These are phyloP conservation scores for Pachycephala philippinensis DNA, from an alignment of 2,113 vertebrate species.

Conservation along the genomic window DNA sequence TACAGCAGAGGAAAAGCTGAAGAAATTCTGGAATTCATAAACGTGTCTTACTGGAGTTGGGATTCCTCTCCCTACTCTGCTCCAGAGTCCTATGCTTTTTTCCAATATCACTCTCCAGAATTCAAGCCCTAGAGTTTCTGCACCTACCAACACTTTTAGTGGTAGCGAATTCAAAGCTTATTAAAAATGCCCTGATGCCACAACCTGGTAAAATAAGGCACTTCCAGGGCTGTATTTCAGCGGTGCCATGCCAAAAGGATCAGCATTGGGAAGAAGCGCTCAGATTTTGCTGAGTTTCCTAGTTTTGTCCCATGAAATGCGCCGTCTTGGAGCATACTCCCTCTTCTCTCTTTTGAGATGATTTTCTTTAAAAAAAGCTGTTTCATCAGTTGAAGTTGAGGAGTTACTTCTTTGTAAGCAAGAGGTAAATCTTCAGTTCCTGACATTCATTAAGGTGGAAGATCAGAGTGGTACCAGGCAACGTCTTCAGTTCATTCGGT, in stretches of 20 bases:
- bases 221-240: slow-evolving; percentile 65
- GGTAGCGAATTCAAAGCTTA: slow-evolving; percentile 42
- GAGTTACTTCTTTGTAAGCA: not conserved
- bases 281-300: slow-evolving; percentile 6
- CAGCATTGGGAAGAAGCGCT: not conserved
- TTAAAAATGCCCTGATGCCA: slow-evolving; percentile 53
- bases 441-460: slow-evolving; percentile 15
- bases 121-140: not conserved
- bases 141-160: slow-evolving; percentile 43
- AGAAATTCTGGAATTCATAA: slow-evolving; percentile 7
- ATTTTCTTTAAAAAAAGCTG: slow-evolving; percentile 26
- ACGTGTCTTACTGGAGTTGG: not conserved
- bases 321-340: not conserved
- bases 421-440: slow-evolving; percentile 31
- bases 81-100: not conserved
- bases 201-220: slow-evolving; percentile 71
- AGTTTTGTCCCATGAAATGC: slow-evolving; percentile 39
- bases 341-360: slow-evolving; percentile 57
- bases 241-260: slow-evolving; percentile 9
- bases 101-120: not conserved
- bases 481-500: not conserved
- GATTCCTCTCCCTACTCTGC: not conserved
- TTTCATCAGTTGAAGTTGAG: not conserved
- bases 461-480: slow-evolving; percentile 46
- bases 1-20: slow-evolving; percentile 12